Evolutionary conservation across 1,140 invertebrate genomes (phyloP), one percentile per base, ranked within the genome.

Genomic region (Calliphora vicina): DNA sequence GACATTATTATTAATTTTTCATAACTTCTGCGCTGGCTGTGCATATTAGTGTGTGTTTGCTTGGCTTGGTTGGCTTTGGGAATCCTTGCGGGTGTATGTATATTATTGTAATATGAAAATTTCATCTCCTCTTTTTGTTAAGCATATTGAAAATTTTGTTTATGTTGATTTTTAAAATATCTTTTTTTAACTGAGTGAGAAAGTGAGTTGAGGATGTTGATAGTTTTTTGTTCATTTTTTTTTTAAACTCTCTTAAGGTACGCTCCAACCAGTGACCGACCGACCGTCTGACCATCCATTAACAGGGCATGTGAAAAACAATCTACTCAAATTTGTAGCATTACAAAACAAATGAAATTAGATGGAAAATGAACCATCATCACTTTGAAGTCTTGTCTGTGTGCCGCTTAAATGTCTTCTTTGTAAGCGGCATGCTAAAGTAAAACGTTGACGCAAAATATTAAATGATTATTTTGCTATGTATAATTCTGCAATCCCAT

Each of bases 1-100:
- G 88, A 89, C 88, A 89, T 89, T 89, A 89, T 89, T 89, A 89
- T 89, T 89, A 89, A 89, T 89, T 89, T 89, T 89, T 89, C 88
- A 89, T 89, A 89, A 89, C 88, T 89, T 89, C 88, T 89, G 88
- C 83, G 61, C 73, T 17, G 23, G 83, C 84, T 82, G 82, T 57
- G 88, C 85, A 86, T 88, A 87, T 86, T 86, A 87, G 50, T 83
- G 85, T 84, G 84, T 85, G 84, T 85, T 86, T 20, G 17, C 26
- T 29, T 80, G 27, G 23, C 12, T 72, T n/a, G 17, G 6, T 50
- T 57, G n/a, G 80, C 50, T 35, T 2, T 27, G 72, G 50, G 23
- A 50, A 45, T 57, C 83, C 83, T 78, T 82, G 82, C 87, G 84
- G 67, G 80, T 83, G 86, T 85, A 84, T 81, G 85, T 35, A 35